Conservation (phyloP, 2,888 invertebrate genomes). For the Cryptus viduatorius region DNA sequence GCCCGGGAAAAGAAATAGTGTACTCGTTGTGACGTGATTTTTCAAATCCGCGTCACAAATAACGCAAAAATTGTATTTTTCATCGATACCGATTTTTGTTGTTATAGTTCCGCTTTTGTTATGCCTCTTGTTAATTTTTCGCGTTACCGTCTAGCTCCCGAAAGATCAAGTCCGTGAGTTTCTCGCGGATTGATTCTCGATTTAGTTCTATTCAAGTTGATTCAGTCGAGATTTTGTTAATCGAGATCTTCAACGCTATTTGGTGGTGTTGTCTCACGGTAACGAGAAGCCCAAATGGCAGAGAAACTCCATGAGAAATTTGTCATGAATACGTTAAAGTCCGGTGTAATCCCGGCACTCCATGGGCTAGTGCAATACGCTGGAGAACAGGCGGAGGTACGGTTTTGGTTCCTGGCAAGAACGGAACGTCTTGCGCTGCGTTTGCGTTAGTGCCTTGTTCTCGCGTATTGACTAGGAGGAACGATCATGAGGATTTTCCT, state of each 20-base stretch:
- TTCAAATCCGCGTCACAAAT: too few species aligned
- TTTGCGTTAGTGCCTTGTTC: neutral
- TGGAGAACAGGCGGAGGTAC: neutral
- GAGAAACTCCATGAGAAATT: neutral
- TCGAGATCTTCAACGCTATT: neutral
- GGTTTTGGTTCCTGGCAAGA: neutral
- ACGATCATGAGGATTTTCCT: neutral
- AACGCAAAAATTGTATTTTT: too few species aligned
- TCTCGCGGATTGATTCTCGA: too few species aligned
- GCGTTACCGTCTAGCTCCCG: too few species aligned
- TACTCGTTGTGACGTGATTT: too few species aligned
- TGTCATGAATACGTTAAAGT: neutral
- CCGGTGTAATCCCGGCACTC: neutral
- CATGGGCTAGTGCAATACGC: neutral
- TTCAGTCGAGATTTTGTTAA: too few species aligned
- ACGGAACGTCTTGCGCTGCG: neutral
- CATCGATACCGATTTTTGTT: too few species aligned
- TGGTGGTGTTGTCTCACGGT: neutral
- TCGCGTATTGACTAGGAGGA: neutral
- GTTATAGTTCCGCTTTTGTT: too few species aligned
- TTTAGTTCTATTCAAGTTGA: too few species aligned
- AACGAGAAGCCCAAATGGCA: neutral
- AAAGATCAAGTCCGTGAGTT: too few species aligned
- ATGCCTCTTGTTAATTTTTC: too few species aligned
- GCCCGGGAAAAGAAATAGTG: too few species aligned